Base-by-base conservation (phyloP, 2,888 invertebrate species). In the Drosophila atroscutellata region DNA sequence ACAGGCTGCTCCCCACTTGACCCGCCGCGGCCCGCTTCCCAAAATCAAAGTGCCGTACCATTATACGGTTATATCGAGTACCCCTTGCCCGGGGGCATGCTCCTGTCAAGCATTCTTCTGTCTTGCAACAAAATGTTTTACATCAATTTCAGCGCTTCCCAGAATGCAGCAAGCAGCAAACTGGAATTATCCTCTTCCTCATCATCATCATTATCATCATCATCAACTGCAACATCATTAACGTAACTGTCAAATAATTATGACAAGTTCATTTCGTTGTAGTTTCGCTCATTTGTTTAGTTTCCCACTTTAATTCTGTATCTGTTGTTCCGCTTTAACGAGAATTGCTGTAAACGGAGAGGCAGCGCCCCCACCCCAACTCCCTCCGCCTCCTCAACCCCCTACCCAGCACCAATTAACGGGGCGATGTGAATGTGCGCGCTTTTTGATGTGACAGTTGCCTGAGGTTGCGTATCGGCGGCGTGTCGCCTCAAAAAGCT, bases 211-310 rank as follows among this genome's bases (percentile, higher is more conserved):
- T n/a, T n/a, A n/a, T 26, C 24, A 24, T 58, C 49, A 32, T 42
- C 52, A 66, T 65, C 75, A 78, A 76, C 77, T 45, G 54, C 63
- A 85, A 45, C 45, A 45, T 45, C 45, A 45, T 26, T 45, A 45
- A 45, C 24, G 24, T 4, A 45, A 77, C 80, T 91, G 91, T 91
- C 91, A 91, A 85, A 84, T 85, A 90, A 91, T 91, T 91, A 89
- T 91, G 92, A 91, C 92, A 92, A 90, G 86, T 91, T 91, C 86
- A 90, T 91, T 90, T 90, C 87, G 86, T 70, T 71, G 89, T 77
- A 82, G 81, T 89, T 89, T 87, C 63, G 81, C 89, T 79, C 83
- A 89, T 89, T 90, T 86, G 77, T 90, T 86, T 79, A 62, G 74
- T 79, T 78, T 70, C 72, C 54, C 55, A 60, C 66, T 66, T 75